phyloP scores from a whole-genome alignment of 2,113 vertebrate species.

The Phylloscopus trochiloides region DNA sequence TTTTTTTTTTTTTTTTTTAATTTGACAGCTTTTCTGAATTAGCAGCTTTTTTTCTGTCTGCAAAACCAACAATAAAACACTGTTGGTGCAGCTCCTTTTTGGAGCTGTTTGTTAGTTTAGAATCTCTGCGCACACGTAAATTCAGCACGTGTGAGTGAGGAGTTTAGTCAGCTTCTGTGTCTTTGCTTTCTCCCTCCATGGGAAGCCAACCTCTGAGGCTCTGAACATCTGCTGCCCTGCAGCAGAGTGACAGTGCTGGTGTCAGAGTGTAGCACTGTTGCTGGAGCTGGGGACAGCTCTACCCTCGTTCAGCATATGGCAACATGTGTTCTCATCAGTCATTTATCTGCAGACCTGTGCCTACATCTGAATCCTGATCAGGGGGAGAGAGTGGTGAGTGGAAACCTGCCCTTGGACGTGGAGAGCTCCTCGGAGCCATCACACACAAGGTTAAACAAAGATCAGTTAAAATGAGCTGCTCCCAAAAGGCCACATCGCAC shows the following conservation, averaged over 20 bases:
- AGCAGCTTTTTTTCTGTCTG: background rate
- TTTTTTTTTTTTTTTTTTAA: background rate
- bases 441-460: background rate
- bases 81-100: background rate
- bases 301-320: background rate
- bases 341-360: background rate
- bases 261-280: background rate
- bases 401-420: background rate
- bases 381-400: background rate
- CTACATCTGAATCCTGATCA: background rate
- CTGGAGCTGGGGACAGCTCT: background rate
- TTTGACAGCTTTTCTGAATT: background rate
- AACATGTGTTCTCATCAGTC: conserved; percentile 28
- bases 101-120: background rate
- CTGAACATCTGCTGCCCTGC: conserved; percentile 26
- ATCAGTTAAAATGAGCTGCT: background rate
- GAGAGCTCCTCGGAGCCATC: background rate
- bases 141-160: background rate
- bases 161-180: background rate
- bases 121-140: background rate
- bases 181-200: conserved; percentile 31
- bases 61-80: background rate
- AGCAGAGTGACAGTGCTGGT: background rate
- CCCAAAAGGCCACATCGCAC: background rate
- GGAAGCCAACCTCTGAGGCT: conserved; percentile 14